These are phyloP conservation scores for Hirtodrosophila histrioides DNA, from an alignment of 2,888 invertebrate species.

Conservation along the genomic window DNA sequence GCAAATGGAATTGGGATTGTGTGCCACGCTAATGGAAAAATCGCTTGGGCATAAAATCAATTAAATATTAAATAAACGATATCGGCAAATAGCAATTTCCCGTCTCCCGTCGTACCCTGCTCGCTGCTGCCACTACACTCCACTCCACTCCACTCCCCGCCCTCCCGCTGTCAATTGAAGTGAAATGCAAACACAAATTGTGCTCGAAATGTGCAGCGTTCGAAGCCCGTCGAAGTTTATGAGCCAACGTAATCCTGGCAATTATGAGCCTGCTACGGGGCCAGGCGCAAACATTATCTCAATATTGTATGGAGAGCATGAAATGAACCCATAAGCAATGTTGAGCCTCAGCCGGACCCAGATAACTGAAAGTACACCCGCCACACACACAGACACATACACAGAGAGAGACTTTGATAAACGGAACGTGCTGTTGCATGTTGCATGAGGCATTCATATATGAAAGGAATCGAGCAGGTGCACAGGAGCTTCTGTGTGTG, in stretches of 20 bases:
- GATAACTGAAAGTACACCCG: constrained; percentile 24
- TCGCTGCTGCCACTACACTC: not conserved
- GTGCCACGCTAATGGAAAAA: constrained; percentile 60
- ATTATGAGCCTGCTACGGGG: constrained; percentile 53
- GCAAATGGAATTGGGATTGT: constrained; percentile 32
- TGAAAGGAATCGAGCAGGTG: constrained; percentile 65
- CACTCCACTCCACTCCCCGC: too few relatives aligned
- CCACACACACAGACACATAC: constrained; percentile 8
- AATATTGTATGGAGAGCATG: constrained; percentile 64
- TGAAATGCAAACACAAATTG: constrained; percentile 63
- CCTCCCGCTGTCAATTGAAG: constrained; percentile 24
- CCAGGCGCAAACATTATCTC: constrained; percentile 67
- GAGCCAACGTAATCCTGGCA: constrained; percentile 68
- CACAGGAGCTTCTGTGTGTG: constrained; percentile 29
- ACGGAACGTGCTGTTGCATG: constrained; percentile 65
- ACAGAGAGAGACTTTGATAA: constrained; percentile 11
- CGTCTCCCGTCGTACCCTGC: not conserved
- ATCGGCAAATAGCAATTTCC: constrained; percentile 72
- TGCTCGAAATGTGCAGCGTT: constrained; percentile 30
- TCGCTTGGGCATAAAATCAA: constrained; percentile 66
- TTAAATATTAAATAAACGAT: constrained; percentile 77
- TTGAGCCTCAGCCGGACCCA: constrained; percentile 42
- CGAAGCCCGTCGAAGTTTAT: constrained; percentile 49
- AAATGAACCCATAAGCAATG: constrained; percentile 65
- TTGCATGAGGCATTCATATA: constrained; percentile 60